Conservation (phyloP, 1,140 invertebrate species). For the Oscheius sp. region DNA sequence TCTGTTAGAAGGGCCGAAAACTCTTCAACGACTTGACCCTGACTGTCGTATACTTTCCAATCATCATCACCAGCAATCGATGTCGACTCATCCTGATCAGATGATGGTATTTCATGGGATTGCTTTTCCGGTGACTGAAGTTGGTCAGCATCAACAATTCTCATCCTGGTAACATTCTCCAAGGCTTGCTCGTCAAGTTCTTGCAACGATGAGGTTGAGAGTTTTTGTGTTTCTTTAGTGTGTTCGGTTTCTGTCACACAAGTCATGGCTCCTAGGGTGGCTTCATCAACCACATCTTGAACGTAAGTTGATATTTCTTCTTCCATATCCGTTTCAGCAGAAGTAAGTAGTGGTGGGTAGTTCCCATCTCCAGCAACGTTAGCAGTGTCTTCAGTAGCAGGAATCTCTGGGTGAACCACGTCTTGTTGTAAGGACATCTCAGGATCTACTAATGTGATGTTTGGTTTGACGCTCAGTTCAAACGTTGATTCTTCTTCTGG, state of each 20-base stretch:
- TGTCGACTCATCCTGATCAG: constrained; percentile 11
- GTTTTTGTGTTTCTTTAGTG: too few species aligned
- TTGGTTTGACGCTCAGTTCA: too few species aligned
- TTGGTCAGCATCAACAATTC: constrained; percentile 16
- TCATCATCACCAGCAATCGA: constrained; percentile 20
- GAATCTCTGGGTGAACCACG: too few species aligned
- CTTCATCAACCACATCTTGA: background rate
- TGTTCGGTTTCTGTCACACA: background rate
- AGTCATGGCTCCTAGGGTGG: constrained; percentile 1
- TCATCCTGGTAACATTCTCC: constrained; percentile 25
- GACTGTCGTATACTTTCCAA: constrained; percentile 29
- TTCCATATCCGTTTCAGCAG: too few species aligned
- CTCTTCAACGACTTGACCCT: constrained; percentile 26
- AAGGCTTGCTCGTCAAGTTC: constrained; percentile 16
- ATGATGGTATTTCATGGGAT: constrained; percentile 17
- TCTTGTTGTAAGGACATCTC: too few species aligned
- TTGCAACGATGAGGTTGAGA: background rate
- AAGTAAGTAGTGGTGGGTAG: too few species aligned
- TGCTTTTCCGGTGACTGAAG: constrained; percentile 16
- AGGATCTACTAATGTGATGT: too few species aligned
- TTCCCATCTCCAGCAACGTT: too few species aligned
- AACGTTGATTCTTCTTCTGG: background rate
- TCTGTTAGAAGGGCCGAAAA: constrained; percentile 19
- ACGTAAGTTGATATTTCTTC: background rate
- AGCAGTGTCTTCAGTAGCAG: too few species aligned